Base-by-base conservation (phyloP, 2,113 vertebrate genomes). In the Ornithorhynchus anatinus region DNA sequence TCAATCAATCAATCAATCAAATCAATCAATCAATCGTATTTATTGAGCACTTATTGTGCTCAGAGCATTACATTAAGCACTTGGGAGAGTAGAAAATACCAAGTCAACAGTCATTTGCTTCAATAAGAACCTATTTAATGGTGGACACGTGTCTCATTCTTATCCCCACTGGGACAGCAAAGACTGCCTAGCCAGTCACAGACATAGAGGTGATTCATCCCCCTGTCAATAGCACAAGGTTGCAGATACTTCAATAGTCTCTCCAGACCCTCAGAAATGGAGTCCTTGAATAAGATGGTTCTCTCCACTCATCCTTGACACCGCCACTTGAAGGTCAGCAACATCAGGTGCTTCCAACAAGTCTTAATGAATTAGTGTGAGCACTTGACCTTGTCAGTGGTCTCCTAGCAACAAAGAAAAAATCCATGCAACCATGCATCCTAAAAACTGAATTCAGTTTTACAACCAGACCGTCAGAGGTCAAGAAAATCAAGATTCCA, bases 321-420 rank as follows among this genome's bases (percentile, higher is more conserved):
- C 27, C 35, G 52, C 10, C 43, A 54, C 23, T 4, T 0, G 43
- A 72, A 83, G 76, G 79, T 62, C 43, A 72, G 59, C 2, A 12
- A 66, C 62, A 38, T 50, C 69, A 77, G 72, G 53, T 35, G 69
- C 23, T 63, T 61, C 39, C 74, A 77, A 67, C 54, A 65, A 74
- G 62, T 45, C 66, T 87, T 79, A 79, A 83, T 56, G 63, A 85
- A 75, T 77, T 60, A 75, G 44, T 27, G 71, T 22, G 52, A 58
- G 27, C 20, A 63, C 29, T 43, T 69, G 75, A 76, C 51, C 62
- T 77, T 72, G 51, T 72, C 72, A 71, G 56, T 1, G 19, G 75
- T 83, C 29, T 72, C 72, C 20, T 48, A 81, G 77, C 75, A 81
- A 83, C 56, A 11, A n/a, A 36, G 52, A 59, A n/a, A 36, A 53